Evolutionary conservation across 2,888 invertebrate species (phyloP), one percentile per base, ranked within the genome.

Genomic region (Rhagium mordax): DNA sequence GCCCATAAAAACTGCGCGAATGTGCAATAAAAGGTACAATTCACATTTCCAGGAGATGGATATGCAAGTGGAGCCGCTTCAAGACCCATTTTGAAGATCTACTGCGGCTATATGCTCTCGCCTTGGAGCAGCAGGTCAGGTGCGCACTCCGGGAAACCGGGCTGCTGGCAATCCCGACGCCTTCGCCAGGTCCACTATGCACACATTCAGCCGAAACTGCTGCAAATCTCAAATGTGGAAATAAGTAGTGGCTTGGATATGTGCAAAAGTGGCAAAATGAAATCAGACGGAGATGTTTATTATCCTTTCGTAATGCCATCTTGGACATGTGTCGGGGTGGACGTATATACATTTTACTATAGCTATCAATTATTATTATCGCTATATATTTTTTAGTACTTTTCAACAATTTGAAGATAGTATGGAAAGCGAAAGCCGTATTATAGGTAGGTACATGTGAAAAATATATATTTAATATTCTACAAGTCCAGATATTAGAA

Each of bases 61-160:
- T 79, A 76, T 76, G 81, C 76, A 78, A 79, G 79, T 77, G 24
- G 70, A 72, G 77, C 68, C 77, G 79, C 75, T 79, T 76, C 75
- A 74, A 74, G 76, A 75, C 77, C 80, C 79, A 81, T 81, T 81
- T 76, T 75, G 76, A 75, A 81, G 81, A 81, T 81, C 80, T 81
- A 78, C 76, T 69, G 79, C 77, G 69, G 21, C 41, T n/a, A 10
- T 41, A 47, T 21, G 61, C 10, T 27, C 33, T 59, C 61, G 61
- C 47, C 61, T 41, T 47, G 20, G 21, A 33, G 64, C 49, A 27
- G 64, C 64, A 10, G 64, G 3, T 20, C 64, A 64, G 49, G 24
- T 49, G 64, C 15, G 18, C 7, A 27, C 16, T 64, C 49, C 1
- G 10, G 1, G 8, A 8, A 0, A 18, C 8, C 21, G 49, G 10